These are phyloP conservation scores for Fregata magnificens DNA, from an alignment of 2,113 vertebrate genomes.

Conservation along the genomic window DNA sequence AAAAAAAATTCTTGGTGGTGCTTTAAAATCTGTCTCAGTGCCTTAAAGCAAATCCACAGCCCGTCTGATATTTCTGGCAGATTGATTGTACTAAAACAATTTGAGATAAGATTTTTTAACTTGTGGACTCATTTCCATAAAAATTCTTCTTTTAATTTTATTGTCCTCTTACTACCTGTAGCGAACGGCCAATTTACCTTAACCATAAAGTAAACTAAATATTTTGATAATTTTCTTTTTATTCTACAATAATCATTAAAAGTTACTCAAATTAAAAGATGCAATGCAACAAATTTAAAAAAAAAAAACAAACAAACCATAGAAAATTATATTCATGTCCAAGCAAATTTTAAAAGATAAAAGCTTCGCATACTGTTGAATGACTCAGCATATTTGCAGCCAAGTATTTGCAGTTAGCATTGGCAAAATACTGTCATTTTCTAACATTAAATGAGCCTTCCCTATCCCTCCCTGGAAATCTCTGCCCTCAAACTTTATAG, in stretches of 20 bases:
- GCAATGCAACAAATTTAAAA: neutral
- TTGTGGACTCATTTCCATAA: neutral
- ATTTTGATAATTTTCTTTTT: neutral
- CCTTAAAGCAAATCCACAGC: neutral
- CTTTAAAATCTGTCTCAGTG: neutral
- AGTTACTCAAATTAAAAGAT: neutral
- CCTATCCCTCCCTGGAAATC: neutral
- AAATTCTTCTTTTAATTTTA: neutral
- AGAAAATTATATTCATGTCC: neutral
- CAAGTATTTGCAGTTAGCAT: neutral
- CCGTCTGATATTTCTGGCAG: neutral
- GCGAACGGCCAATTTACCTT: neutral
- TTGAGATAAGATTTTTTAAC: neutral
- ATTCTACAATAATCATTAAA: neutral
- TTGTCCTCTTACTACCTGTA: neutral
- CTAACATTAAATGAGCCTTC: neutral
- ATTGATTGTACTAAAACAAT: neutral
- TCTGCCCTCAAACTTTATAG: neutral
- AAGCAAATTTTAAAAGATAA: neutral
- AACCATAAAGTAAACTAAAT: neutral
- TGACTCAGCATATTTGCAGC: neutral
- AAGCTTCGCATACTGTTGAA: neutral
- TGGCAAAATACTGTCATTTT: neutral
- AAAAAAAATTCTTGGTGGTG: neutral
- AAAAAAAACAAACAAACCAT: neutral